phyloP scores from a whole-genome alignment of 2,888 invertebrate species.

The Campoletis raptor region DNA sequence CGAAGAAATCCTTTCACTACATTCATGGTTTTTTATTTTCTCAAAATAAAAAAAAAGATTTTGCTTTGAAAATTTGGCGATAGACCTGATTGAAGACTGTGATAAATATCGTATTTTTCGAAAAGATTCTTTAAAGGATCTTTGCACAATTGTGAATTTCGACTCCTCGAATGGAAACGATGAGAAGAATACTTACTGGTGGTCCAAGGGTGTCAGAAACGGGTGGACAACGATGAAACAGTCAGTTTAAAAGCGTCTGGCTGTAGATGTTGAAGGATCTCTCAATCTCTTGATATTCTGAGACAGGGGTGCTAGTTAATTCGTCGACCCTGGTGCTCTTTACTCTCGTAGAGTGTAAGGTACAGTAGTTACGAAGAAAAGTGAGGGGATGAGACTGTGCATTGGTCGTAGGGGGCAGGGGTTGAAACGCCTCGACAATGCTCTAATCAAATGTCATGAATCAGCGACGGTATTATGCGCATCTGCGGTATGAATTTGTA shows the following conservation, averaged over 20 bases:
- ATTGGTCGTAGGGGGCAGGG: slow-evolving; percentile 44
- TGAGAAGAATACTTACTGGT: slow-evolving; percentile 14
- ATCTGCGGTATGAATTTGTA: slow-evolving; percentile 84
- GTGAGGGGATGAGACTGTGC: slow-evolving; percentile 27
- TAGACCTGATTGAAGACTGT: not conserved
- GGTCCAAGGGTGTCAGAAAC: slow-evolving; percentile 75
- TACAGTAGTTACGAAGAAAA: slow-evolving; percentile 56
- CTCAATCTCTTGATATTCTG: slow-evolving; percentile 27
- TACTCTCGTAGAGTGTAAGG: slow-evolving; percentile 23
- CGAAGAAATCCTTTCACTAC: no score
- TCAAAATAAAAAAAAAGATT: no score
- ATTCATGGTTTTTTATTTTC: no score
- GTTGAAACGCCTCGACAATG: slow-evolving; percentile 79
- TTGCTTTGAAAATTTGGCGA: not conserved
- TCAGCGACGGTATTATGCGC: slow-evolving; percentile 83
- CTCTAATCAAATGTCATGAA: slow-evolving; percentile 85
- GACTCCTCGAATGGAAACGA: slow-evolving; percentile 6
- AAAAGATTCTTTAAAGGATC: not conserved
- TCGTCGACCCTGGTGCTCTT: slow-evolving; percentile 47
- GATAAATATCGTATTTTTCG: not conserved
- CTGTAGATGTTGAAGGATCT: not conserved
- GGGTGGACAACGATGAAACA: slow-evolving; percentile 63
- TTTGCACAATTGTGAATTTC: not conserved
- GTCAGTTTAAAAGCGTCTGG: slow-evolving; percentile 20
- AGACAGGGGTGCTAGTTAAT: slow-evolving; percentile 68